phyloP scores from a whole-genome alignment of 2,888 invertebrate species.

The Dynastes tityus region DNA sequence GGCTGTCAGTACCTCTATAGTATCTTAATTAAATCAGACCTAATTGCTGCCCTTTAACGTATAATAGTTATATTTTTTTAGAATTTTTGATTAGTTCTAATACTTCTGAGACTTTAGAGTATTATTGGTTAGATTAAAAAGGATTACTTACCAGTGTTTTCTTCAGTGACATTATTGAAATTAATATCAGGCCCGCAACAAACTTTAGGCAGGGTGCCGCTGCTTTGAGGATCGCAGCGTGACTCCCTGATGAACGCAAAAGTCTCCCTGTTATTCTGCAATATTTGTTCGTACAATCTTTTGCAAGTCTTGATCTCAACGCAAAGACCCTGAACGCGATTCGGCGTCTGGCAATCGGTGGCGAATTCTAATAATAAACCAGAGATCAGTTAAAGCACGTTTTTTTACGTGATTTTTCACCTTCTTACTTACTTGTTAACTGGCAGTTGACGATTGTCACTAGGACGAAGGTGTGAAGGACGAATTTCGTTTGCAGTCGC shows the following conservation, averaged over 20 bases:
- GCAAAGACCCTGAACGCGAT: slow-evolving; percentile 68
- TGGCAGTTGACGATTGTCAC: slow-evolving; percentile 5
- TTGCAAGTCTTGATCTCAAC: slow-evolving; percentile 68
- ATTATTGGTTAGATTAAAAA: no score
- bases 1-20: no score
- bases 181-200: slow-evolving; percentile 63
- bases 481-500: not conserved
- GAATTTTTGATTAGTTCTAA: no score
- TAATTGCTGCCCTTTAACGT: no score
- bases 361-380: slow-evolving; percentile 60
- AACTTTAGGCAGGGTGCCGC: slow-evolving; percentile 61
- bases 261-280: slow-evolving; percentile 56
- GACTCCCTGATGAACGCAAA: slow-evolving; percentile 61
- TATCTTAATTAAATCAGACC: no score
- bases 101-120: no score
- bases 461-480: slow-evolving; percentile 6
- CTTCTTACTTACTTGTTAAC: slow-evolving; percentile 11
- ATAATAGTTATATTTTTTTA: no score
- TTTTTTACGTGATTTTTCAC: not conserved
- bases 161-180: not conserved
- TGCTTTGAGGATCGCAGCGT: slow-evolving; percentile 62
- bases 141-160: no score
- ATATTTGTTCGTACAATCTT: slow-evolving; percentile 65
- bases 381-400: not conserved
- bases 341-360: slow-evolving; percentile 69